phyloP scores from a whole-genome alignment of 2,797 vertebrate species.

The Microctenopoma stevenorrisi region DNA sequence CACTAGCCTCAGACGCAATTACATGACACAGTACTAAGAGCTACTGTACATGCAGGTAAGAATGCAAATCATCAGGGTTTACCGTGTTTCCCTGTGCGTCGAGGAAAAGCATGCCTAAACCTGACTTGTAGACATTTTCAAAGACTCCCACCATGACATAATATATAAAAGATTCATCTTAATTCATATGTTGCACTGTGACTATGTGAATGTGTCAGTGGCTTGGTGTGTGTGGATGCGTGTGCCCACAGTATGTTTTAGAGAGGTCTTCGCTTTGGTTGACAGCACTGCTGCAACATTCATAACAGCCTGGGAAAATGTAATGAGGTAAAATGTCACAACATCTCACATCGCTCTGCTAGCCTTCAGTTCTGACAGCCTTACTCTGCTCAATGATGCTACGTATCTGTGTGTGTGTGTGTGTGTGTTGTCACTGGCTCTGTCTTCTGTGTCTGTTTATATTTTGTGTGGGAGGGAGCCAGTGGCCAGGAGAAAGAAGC shows the following conservation, averaged over 20 bases:
- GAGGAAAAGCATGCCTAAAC: constrained; percentile 33
- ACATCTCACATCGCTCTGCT: constrained; percentile 77
- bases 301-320: constrained; percentile 75
- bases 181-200: constrained; percentile 27
- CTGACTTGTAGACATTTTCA: constrained; percentile 42
- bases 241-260: constrained; percentile 47
- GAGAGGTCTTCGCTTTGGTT: constrained; percentile 67
- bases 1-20: constrained; percentile 38
- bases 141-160: constrained; percentile 26
- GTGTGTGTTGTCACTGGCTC: constrained; percentile 30
- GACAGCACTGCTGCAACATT: constrained; percentile 78
- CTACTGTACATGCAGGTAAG: constrained; percentile 2
- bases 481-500: constrained; percentile 49
- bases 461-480: constrained; percentile 58
- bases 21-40: constrained; percentile 38
- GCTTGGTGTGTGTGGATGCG: constrained; percentile 8
- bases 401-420: constrained; percentile 31
- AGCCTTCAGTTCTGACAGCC: constrained; percentile 72
- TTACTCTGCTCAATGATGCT: constrained; percentile 37
- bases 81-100: constrained; percentile 23
- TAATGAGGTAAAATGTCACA: constrained; percentile 86
- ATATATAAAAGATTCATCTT: constrained; percentile 42
- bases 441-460: constrained; percentile 60
- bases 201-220: constrained; percentile 17
- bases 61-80: constrained; percentile 38